Conservation (phyloP, 53 echinoderm and acorn worm genomes). For the Stichopus horrens region DNA sequence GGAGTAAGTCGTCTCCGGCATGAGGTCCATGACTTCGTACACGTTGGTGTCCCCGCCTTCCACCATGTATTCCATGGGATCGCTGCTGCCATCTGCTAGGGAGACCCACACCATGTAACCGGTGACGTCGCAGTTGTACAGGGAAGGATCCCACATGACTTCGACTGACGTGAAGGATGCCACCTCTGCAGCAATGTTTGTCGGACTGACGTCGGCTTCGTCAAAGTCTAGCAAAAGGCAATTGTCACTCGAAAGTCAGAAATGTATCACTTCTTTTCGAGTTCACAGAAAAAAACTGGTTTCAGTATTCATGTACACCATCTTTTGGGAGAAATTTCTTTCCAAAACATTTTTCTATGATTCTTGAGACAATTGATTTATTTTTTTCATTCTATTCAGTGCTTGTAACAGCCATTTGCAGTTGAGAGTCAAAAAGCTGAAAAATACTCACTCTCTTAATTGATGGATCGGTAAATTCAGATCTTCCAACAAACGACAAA, state of each 20-base stretch:
- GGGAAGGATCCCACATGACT: slow-evolving; percentile 64
- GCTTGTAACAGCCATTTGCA: too few species aligned
- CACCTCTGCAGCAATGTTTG: slow-evolving; percentile 50
- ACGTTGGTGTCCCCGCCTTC: slow-evolving; percentile 54
- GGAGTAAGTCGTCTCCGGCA: slow-evolving; percentile 58
- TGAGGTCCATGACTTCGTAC: slow-evolving; percentile 50
- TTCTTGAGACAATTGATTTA: too few species aligned
- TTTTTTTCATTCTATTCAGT: too few species aligned
- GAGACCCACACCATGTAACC: slow-evolving; percentile 62
- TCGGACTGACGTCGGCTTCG: slow-evolving; percentile 51
- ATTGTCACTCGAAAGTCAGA: too few species aligned
- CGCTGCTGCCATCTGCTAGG: slow-evolving; percentile 3
- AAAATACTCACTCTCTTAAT: too few species aligned
- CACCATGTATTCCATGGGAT: slow-evolving; percentile 42
- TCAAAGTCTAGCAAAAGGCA: not conserved
- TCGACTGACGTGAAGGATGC: slow-evolving; percentile 49
- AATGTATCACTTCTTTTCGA: too few species aligned
- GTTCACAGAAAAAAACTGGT: too few species aligned
- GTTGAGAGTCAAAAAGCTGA: too few species aligned
- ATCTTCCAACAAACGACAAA: not conserved
- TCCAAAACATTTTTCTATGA: too few species aligned
- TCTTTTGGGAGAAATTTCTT: too few species aligned
- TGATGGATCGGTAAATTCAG: too few species aligned
- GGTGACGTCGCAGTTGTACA: slow-evolving; percentile 69
- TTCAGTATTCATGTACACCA: too few species aligned